A percentile compares a stretch with the other conserved stretches of the same genome.
phyloP scores from a whole-genome alignment of 2,888 invertebrate species.

The Coecobrya sp. region DNA sequence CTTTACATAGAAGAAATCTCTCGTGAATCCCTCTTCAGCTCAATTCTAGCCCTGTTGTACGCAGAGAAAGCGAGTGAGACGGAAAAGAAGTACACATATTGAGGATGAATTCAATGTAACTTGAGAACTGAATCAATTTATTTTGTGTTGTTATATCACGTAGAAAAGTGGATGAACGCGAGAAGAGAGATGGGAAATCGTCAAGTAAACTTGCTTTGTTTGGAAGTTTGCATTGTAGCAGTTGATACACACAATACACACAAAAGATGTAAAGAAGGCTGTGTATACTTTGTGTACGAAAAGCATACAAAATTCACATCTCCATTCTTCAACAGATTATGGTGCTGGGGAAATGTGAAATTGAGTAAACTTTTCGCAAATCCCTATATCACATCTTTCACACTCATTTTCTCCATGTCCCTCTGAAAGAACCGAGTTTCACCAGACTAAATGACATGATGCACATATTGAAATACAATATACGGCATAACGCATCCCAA shows the following conservation, averaged over 20 bases:
- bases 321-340: conserved; percentile 3
- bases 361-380: conserved; percentile 27
- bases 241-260: background rate
- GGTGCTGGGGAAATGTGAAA: conserved; percentile 18
- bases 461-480: background rate
- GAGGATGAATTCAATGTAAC: conserved; percentile 33
- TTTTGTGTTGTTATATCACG: conserved; percentile 32
- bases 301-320: background rate
- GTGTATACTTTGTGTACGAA: background rate
- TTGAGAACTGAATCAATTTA: conserved; percentile 66
- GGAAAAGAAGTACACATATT: background rate
- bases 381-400: conserved; percentile 38
- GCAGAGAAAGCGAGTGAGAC: background rate
- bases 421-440: background rate
- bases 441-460: background rate
- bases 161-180: conserved; percentile 46
- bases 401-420: conserved; percentile 12
- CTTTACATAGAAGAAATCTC: background rate
- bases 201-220: conserved; percentile 24
- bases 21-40: conserved; percentile 25
- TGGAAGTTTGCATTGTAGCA: background rate
- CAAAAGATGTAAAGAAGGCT: background rate
- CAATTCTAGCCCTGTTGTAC: background rate
- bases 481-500: background rate
- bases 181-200: conserved; percentile 10